Evolutionary conservation across 2,888 invertebrate species (phyloP).

Genomic region (Metopia argyrocephala): DNA sequence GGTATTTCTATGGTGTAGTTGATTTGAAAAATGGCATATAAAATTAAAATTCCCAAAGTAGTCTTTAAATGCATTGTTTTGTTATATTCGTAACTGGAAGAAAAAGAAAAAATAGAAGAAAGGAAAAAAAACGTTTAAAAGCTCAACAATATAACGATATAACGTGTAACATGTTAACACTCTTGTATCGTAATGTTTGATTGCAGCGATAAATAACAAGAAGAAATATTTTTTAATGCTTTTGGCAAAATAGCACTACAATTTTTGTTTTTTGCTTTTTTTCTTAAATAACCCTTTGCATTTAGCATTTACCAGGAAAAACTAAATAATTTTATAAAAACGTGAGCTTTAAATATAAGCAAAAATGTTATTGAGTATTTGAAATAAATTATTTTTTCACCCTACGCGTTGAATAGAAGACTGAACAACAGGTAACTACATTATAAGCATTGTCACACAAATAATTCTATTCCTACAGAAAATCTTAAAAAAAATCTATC

Average conservation of each 20-base stretch:
- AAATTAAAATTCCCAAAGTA: conserved; percentile 33
- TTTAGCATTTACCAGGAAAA: not conserved
- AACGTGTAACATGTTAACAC: conserved; percentile 9
- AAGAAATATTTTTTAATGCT: conserved; percentile 17
- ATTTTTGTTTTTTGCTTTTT: too few relatives aligned
- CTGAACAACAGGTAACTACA: too few relatives aligned
- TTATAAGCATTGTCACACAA: too few relatives aligned
- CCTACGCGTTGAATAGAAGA: not conserved
- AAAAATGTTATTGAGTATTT: not conserved
- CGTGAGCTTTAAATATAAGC: not conserved
- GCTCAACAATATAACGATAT: not conserved
- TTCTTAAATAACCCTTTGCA: not conserved
- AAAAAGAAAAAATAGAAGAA: not conserved
- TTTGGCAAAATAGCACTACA: conserved; percentile 20
- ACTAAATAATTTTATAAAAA: not conserved
- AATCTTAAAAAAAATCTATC: too few relatives aligned
- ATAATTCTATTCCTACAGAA: too few relatives aligned
- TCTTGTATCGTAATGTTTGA: conserved; percentile 10
- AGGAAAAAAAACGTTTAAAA: not conserved
- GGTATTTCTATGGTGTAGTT: conserved; percentile 45
- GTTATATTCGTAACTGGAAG: conserved; percentile 44
- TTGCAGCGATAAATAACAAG: conserved; percentile 23
- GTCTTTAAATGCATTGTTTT: conserved; percentile 47
- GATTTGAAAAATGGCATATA: conserved; percentile 29
- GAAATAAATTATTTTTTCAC: not conserved